phyloP scores from a whole-genome alignment of 2,797 vertebrate species.

The Poecilia picta region DNA sequence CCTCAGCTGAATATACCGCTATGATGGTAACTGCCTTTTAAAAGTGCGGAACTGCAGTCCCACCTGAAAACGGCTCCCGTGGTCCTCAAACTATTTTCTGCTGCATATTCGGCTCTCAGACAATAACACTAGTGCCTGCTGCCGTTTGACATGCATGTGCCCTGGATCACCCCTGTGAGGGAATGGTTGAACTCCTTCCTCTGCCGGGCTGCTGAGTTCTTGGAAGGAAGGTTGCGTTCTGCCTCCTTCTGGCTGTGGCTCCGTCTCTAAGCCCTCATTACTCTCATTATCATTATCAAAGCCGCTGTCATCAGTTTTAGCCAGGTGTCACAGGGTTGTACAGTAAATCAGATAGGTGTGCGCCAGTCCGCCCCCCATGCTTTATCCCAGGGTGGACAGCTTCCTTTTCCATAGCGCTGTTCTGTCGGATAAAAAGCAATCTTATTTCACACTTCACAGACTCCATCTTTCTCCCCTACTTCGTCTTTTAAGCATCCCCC shows the following conservation, averaged over 20 bases:
- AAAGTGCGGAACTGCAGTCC: conserved; percentile 59
- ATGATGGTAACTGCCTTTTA: conserved; percentile 64
- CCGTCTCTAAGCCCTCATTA: conserved; percentile 74
- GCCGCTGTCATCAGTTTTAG: conserved; percentile 80
- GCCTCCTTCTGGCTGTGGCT: conserved; percentile 50
- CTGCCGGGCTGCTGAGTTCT: conserved; percentile 42
- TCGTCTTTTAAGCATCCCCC: conserved; percentile 66
- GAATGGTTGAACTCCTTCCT: conserved; percentile 61
- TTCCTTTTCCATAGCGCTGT: conserved; percentile 80
- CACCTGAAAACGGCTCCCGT: conserved; percentile 72
- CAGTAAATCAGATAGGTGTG: conserved; percentile 69
- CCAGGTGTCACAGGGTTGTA: conserved; percentile 75
- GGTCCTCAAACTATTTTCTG: conserved; percentile 57
- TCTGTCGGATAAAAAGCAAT: conserved; percentile 85
- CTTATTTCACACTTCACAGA: conserved; percentile 87
- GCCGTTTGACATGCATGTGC: conserved; percentile 34
- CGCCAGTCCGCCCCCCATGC: conserved; percentile 25
- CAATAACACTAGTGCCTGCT: conserved; percentile 48
- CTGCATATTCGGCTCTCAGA: conserved; percentile 52
- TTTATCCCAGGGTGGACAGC: conserved; percentile 74
- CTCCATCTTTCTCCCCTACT: conserved; percentile 79
- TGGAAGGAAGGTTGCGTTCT: conserved; percentile 41
- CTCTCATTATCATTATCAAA: conserved; percentile 80
- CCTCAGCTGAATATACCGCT: conserved; percentile 65
- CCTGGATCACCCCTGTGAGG: conserved; percentile 51